Evolutionary conservation across 2,113 vertebrate species (phyloP).

Genomic region (Hemiscyllium ocellatum): DNA sequence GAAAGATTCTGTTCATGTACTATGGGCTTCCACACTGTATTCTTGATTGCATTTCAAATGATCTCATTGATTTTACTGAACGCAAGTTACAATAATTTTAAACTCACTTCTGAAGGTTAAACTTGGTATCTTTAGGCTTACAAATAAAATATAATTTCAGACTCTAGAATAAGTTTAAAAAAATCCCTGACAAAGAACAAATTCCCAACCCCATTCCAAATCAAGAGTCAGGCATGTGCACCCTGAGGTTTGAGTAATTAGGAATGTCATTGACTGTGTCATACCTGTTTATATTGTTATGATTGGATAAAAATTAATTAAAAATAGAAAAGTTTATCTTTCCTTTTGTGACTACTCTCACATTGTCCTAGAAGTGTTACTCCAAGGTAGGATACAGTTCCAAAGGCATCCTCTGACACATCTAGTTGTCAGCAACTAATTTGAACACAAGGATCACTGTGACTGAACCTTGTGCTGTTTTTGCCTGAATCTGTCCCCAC

Average conservation of each 20-base stretch:
- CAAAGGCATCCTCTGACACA: not conserved
- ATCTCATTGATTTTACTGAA: constrained; percentile 28
- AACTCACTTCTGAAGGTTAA: not conserved
- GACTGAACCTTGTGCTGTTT: not conserved
- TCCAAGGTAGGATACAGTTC: not conserved
- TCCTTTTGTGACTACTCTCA: not conserved
- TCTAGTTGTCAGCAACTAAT: not conserved
- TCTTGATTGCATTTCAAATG: constrained; percentile 33
- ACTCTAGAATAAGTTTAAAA: not conserved
- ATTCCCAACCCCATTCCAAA: constrained; percentile 18
- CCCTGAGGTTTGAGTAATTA: constrained; percentile 22
- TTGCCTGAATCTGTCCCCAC: not conserved
- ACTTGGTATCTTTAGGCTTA: constrained; percentile 6
- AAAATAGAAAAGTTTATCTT: not conserved
- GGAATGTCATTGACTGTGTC: constrained; percentile 29
- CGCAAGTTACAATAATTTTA: constrained; percentile 29
- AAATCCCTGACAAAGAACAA: constrained; percentile 26
- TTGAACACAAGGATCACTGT: not conserved
- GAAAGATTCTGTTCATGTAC: not conserved
- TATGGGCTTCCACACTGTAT: constrained; percentile 11
- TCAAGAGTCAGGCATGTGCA: not conserved
- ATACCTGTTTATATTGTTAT: no score
- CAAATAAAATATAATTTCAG: constrained; percentile 19
- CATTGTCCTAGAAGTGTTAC: not conserved
- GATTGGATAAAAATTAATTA: no score